These are phyloP conservation scores for Nemapogon koenigi DNA, from an alignment of 2,888 invertebrate species.

Conservation along the genomic window DNA sequence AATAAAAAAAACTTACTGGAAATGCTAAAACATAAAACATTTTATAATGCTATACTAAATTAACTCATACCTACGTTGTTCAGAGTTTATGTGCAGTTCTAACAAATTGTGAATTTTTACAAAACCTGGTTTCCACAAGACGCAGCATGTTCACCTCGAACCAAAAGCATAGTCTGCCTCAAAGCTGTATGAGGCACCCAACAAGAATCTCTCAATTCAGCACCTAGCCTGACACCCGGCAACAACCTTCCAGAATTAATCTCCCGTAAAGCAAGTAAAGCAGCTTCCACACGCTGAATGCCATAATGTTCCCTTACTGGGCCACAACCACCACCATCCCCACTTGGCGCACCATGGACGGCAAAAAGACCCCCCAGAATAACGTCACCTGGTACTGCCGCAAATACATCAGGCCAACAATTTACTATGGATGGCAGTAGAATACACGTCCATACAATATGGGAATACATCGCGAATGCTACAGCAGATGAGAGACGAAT, in stretches of 20 bases:
- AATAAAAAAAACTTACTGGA: too few relatives aligned
- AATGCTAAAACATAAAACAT: too few relatives aligned
- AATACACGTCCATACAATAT: too few relatives aligned
- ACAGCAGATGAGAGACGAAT: too few relatives aligned
- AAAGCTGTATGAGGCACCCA: constrained; percentile 83
- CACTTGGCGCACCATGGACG: constrained; percentile 57
- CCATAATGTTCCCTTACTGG: constrained; percentile 76
- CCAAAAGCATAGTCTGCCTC: constrained; percentile 78
- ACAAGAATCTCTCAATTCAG: constrained; percentile 80
- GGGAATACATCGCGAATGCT: too few relatives aligned
- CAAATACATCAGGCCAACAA: too few relatives aligned
- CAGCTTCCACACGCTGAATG: constrained; percentile 73
- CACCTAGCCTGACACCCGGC: constrained; percentile 56
- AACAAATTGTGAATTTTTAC: too few relatives aligned
- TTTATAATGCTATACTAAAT: too few relatives aligned
- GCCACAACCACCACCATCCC: constrained; percentile 26
- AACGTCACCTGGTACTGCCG: constrained; percentile 41
- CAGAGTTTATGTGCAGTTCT: too few relatives aligned
- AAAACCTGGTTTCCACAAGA: constrained; percentile 23
- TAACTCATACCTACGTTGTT: too few relatives aligned
- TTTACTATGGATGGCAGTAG: too few relatives aligned
- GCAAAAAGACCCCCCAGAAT: constrained; percentile 66
- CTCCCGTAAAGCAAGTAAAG: constrained; percentile 66
- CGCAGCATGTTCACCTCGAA: constrained; percentile 69
- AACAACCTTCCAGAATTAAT: constrained; percentile 54